Conservation (phyloP, 2,888 invertebrate genomes). For the Empis livida region DNA sequence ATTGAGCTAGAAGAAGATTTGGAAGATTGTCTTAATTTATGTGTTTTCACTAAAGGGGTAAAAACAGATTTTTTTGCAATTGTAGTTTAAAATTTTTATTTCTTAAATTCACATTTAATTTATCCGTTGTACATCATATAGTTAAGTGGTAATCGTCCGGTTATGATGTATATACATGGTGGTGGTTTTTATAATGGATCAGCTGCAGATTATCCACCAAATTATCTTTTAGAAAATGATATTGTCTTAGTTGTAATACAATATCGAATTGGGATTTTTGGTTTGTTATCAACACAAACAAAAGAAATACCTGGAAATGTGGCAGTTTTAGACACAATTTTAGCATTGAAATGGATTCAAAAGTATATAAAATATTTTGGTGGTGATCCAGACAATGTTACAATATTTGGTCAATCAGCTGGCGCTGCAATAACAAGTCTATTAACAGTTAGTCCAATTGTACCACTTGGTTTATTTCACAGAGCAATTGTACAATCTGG, state of each 20-base stretch:
- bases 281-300: constrained; percentile 39
- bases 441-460: constrained; percentile 35
- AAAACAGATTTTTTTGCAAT: constrained; percentile 1
- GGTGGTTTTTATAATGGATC: constrained; percentile 35
- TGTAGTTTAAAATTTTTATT: too few relatives aligned
- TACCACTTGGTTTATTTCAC: constrained; percentile 31
- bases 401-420: constrained; percentile 42
- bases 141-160: constrained; percentile 27
- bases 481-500: constrained; percentile 42
- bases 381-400: constrained; percentile 38
- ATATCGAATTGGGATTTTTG: constrained; percentile 39
- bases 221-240: constrained; percentile 30
- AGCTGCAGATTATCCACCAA: constrained; percentile 10
- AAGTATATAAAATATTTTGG: constrained; percentile 38
- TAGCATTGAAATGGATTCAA: constrained; percentile 41
- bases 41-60: constrained; percentile 32
- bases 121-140: constrained; percentile 10
- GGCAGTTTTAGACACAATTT: constrained; percentile 38
- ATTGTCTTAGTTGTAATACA: constrained; percentile 39
- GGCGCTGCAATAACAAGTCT: constrained; percentile 38
- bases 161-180: constrained; percentile 37
- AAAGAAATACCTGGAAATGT: constrained; percentile 41
- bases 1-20: constrained; percentile 19
- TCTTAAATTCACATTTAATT: too few relatives aligned
- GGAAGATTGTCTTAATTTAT: constrained; percentile 32